A percentile compares a stretch with the other conserved stretches of the same genome.
Conservation (phyloP, 1,140 invertebrate species). For the Drosophila takahashii region DNA sequence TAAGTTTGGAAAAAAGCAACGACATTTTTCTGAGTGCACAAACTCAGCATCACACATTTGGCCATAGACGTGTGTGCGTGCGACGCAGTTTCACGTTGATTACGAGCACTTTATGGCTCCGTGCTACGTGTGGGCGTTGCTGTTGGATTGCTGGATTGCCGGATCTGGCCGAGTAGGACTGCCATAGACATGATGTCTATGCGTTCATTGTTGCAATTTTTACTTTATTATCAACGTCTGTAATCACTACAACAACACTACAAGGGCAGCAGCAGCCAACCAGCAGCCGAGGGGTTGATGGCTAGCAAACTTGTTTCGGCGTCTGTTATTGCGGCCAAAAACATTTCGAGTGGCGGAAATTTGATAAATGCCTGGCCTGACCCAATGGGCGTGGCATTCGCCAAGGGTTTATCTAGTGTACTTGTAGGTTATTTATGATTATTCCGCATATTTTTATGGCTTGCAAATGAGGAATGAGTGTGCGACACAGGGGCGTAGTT, state of each 20-base stretch:
- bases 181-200: conserved; percentile 60
- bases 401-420: conserved; percentile 60
- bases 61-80: conserved; percentile 43
- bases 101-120: conserved; percentile 77
- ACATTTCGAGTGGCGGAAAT: conserved; percentile 31
- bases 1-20: too few species aligned
- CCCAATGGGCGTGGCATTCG: conserved; percentile 63
- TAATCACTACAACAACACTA: conserved; percentile 39
- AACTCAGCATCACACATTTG: conserved; percentile 11
- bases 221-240: conserved; percentile 64
- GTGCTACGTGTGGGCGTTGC: conserved; percentile 75
- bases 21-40: conserved; percentile 10
- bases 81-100: conserved; percentile 76
- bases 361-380: conserved; percentile 63
- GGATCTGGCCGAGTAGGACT: conserved; percentile 10
- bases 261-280: not conserved
- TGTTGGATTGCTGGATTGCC: conserved; percentile 3
- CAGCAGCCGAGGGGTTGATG: conserved; percentile 2
- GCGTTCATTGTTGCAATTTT: conserved; percentile 72
- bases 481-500: conserved; percentile 12
- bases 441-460: conserved; percentile 47
- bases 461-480: conserved; percentile 46
- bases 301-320: conserved; percentile 37
- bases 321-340: conserved; percentile 48
- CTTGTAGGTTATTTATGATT: conserved; percentile 70